Base-by-base conservation (phyloP, 1,140 invertebrate species). In the Hesperophylax magnus region DNA sequence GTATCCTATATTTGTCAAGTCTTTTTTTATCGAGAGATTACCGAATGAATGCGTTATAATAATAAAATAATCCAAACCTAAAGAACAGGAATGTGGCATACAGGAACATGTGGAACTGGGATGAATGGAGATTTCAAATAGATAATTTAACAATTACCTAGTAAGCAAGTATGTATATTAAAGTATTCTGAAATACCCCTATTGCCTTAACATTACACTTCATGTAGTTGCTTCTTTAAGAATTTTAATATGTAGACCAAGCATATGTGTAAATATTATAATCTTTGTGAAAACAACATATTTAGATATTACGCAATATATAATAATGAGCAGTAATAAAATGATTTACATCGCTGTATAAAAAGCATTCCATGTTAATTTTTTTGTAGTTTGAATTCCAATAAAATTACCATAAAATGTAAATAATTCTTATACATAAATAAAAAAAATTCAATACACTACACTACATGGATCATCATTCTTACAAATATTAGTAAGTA, bases 161-260 rank as follows among this genome's bases (percentile, higher is more conserved):
- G 63, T 67, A 39, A 67, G 27, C 34, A 67, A 67, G 31, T 67
- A 67, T 61, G 31, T 67, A 27, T 24, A 39, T 39, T 5, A 31
- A 27, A 53, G 17, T 75, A 75, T 75, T 61, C 56, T 77, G 60
- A 77, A 77, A 77, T 78, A 78, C 76, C 76, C 76, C 76, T 78
- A 78, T 54, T 78, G 76, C 76, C 76, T 78, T 78, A 78, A 78
- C 8, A 2, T 52, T 20, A 52, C 20, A 71, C 67, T 39, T 71
- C 63, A 71, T 71, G 67, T 71, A 71, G 67, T 52, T 71, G 67
- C 67, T 71, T 71, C 39, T 52, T 47, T 47, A 71, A 71, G 34
- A 71, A 71, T 71, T 18, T 47, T 22, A 71, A 47, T 52, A 47
- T 24, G 8, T 61, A 76, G 54, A n/a, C n/a, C 47, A 76, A 76